Evolutionary conservation across 2,113 vertebrate genomes (phyloP).

Genomic region (Rhegmatorhina hoffmannsi): DNA sequence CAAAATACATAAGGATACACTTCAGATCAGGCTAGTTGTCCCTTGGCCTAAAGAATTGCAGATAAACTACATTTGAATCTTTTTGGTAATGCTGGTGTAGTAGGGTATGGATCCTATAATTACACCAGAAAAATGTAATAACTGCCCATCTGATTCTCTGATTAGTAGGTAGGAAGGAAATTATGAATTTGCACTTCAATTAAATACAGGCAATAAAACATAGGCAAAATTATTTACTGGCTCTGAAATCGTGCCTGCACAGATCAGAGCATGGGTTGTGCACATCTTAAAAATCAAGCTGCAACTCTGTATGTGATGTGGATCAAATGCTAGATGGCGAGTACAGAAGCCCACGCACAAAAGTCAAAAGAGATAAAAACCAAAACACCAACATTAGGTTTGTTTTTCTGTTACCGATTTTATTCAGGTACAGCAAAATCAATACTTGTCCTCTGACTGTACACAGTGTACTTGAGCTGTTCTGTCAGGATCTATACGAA

Average conservation of each 20-base stretch:
- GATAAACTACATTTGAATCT: not conserved
- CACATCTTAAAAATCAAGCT: slow-evolving; percentile 3
- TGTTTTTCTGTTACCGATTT: slow-evolving; percentile 50
- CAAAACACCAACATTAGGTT: not conserved
- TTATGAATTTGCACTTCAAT: not conserved
- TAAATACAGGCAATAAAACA: slow-evolving; percentile 14
- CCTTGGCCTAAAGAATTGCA: not conserved
- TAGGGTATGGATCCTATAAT: not conserved
- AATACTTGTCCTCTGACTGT: slow-evolving; percentile 48
- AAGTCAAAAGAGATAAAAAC: not conserved
- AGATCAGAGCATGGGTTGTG: not conserved
- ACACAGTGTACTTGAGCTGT: slow-evolving; percentile 24
- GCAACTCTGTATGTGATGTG: not conserved
- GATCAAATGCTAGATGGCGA: not conserved
- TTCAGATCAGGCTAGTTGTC: not conserved
- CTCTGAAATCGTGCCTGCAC: not conserved
- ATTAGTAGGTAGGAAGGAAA: not conserved
- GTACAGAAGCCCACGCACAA: not conserved
- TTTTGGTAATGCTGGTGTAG: not conserved
- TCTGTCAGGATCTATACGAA: slow-evolving; percentile 37
- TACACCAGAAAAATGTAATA: not conserved
- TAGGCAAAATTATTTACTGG: not conserved
- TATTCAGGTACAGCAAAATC: slow-evolving; percentile 55
- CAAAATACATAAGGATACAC: not conserved
- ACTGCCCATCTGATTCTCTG: not conserved